phyloP scores from a whole-genome alignment of 2,797 vertebrate genomes.

The Hypotaenidia philippensis region DNA sequence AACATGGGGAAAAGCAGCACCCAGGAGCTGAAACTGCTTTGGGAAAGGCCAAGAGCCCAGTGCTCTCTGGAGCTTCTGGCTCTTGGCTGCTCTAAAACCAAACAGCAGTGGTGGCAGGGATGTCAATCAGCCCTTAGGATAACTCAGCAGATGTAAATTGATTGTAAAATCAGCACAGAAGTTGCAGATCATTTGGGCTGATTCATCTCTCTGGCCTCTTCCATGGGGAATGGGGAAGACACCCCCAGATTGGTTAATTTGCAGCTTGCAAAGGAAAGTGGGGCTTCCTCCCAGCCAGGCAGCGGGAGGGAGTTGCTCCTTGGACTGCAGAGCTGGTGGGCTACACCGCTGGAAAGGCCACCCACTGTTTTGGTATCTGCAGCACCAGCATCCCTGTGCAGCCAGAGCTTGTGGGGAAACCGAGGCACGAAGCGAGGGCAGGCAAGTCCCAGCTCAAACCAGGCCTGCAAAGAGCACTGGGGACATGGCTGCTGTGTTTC shows the following conservation, averaged over 20 bases:
- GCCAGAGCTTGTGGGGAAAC: not conserved
- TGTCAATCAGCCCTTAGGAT: not conserved
- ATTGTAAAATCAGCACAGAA: not conserved
- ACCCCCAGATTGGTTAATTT: not conserved
- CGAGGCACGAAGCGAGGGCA: fast-evolving
- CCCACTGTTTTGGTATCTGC: not conserved
- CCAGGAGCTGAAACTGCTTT: not conserved
- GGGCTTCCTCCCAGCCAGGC: not conserved
- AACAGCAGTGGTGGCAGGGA: not conserved
- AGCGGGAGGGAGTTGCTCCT: not conserved
- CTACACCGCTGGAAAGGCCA: not conserved
- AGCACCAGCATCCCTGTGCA: no score
- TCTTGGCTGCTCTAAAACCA: not conserved
- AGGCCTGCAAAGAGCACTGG: not conserved
- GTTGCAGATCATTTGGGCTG: not conserved
- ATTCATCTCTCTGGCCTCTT: not conserved
- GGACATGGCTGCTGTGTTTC: fast-evolving
- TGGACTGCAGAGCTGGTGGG: not conserved
- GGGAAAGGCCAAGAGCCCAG: not conserved
- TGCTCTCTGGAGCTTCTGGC: not conserved
- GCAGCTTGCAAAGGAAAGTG: not conserved
- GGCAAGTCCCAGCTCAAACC: not conserved
- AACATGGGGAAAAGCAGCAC: not conserved
- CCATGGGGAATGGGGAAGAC: fast-evolving
- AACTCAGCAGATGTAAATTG: not conserved